Evolutionary conservation across 2,113 vertebrate species (phyloP), one percentile per base, ranked within the genome.

Genomic region (Scophthalmus maximus): DNA sequence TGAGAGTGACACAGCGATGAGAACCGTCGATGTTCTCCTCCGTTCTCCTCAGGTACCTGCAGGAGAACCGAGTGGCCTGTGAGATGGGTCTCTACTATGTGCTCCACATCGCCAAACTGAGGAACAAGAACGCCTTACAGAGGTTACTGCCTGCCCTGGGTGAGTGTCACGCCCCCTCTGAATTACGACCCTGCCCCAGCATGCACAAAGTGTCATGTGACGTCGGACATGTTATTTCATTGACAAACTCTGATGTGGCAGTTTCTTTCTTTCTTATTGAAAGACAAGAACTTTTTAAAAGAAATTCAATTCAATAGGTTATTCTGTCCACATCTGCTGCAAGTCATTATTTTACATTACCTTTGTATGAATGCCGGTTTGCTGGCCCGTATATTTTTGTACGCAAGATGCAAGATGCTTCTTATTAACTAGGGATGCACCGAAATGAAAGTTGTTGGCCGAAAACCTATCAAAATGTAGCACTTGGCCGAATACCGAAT

Each of bases 71-170:
- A 59, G 95, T 98, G 84, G 98, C 97, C 4, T 99, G 97, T 84
- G 97, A 99, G 86, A 95, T 99, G 71, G 97, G 97, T 15, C 94
- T 99, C 0, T 99, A 98, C 83, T 99, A 98, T 0, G 92, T 97
- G 2, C 95, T 99, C 32, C 97, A 98, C 79, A 94, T 98, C 44
- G 96, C 96, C 42, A 98, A 98, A 72, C 95, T 95, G 90, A 94
- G 97, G 92, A 99, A 99, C 85, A 98, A 95, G 87, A 99, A 98
- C 2, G 96, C 97, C 10, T 90, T 99, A 8, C 95, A 97, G 12
- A 94, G 97, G 65, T 87, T 99, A 8, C 92, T 99, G 4, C 97
- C 97, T 0, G 92, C 95, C 0, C 88, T 99, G 0, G 95, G 98
- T 99, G 67, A 94, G 94, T 65, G 6, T 23, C 20, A 11, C 18